Evolutionary conservation across 1,140 invertebrate species (phyloP).

Genomic region (Hirudo medicinalis): DNA sequence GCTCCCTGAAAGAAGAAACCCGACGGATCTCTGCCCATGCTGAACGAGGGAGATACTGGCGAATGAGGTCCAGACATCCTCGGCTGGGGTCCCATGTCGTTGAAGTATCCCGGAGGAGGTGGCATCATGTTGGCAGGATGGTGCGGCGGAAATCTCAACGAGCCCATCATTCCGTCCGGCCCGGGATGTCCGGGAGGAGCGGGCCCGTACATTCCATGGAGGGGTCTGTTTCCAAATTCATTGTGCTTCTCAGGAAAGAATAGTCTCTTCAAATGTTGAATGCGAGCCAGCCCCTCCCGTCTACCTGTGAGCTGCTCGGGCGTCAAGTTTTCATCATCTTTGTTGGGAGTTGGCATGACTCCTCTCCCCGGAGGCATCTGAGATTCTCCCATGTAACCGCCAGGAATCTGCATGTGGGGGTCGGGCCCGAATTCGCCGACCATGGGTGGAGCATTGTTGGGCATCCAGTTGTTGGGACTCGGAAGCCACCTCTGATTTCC

Average conservation of each 20-base stretch:
- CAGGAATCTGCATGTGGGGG: conserved; percentile 26
- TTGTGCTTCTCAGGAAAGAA: conserved; percentile 58
- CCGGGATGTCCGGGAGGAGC: conserved; percentile 15
- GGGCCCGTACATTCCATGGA: conserved; percentile 20
- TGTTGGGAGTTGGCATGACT: conserved; percentile 14
- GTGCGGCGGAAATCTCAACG: neutral
- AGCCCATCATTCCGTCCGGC: conserved; percentile 13
- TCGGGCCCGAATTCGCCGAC: conserved; percentile 25
- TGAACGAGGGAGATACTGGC: conserved; percentile 14
- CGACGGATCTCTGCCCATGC: neutral
- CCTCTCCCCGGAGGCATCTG: conserved; percentile 24
- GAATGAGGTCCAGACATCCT: conserved; percentile 14
- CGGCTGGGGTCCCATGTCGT: conserved; percentile 11
- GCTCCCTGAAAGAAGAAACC: conserved; percentile 17
- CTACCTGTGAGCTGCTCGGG: conserved; percentile 84
- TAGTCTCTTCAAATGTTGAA: conserved; percentile 82
- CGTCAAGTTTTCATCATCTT: conserved; percentile 75
- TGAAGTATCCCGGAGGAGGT: conserved; percentile 10
- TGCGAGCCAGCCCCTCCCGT: conserved; percentile 75
- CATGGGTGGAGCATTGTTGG: conserved; percentile 3
- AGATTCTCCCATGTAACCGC: conserved; percentile 22
- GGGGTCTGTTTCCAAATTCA: conserved; percentile 25
- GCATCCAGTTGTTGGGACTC: conserved; percentile 13
- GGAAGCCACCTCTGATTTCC: conserved; percentile 11
- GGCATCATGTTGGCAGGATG: conserved; percentile 14